phyloP scores from a whole-genome alignment of 2,888 invertebrate genomes.

The Zygothrica quintamaculata region DNA sequence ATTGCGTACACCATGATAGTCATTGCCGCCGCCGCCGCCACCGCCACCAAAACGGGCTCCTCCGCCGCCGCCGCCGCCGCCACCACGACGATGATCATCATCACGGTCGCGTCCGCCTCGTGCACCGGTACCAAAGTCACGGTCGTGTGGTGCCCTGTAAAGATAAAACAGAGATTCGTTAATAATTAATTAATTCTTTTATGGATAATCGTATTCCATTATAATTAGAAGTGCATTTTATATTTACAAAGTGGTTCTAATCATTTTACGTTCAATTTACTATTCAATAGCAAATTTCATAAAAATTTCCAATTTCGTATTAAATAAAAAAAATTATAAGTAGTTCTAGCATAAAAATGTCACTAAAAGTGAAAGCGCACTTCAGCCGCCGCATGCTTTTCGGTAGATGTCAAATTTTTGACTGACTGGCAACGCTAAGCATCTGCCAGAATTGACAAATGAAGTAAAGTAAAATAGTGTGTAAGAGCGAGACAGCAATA shows the following conservation, averaged over 20 bases:
- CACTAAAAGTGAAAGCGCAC: constrained; percentile 31
- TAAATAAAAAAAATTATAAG: too few species aligned
- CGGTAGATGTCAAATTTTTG: constrained; percentile 38
- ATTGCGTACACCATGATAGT: constrained; percentile 85
- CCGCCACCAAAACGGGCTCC: constrained; percentile 84
- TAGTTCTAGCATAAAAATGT: too few species aligned
- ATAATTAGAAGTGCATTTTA: neutral
- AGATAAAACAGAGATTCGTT: constrained; percentile 1
- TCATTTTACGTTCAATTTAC: too few species aligned
- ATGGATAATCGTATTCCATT: neutral
- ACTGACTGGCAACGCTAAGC: constrained; percentile 69
- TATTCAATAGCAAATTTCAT: too few species aligned
- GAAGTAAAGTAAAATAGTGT: constrained; percentile 1
- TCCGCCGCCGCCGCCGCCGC: constrained; percentile 55
- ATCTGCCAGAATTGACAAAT: constrained; percentile 55
- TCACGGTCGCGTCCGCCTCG: constrained; percentile 89
- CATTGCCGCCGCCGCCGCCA: constrained; percentile 90
- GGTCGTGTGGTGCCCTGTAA: constrained; percentile 83
- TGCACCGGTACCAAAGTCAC: constrained; percentile 79
- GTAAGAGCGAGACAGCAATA: constrained; percentile 51
- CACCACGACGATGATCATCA: constrained; percentile 87
- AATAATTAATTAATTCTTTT: too few species aligned
- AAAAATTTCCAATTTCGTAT: too few species aligned
- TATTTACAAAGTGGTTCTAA: too few species aligned
- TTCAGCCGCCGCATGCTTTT: constrained; percentile 64